Conservation (phyloP, 2,113 vertebrate species). For the Lophotis ruficrista region DNA sequence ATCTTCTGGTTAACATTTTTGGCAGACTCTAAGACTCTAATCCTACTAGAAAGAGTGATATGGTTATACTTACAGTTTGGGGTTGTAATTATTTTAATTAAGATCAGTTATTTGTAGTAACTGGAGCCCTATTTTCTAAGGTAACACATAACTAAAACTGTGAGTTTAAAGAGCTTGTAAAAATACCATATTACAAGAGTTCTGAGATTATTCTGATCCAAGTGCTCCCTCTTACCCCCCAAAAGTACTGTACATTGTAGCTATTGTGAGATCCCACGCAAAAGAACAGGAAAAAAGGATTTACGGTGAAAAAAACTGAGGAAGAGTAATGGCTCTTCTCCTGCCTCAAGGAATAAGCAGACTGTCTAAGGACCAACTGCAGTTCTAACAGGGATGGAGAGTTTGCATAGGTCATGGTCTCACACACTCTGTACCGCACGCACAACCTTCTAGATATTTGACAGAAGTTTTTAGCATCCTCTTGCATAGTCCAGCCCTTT, state of each 20-base stretch:
- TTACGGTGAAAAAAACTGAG: neutral
- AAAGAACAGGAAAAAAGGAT: neutral
- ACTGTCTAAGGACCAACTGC: neutral
- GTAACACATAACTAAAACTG: neutral
- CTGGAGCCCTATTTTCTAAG: neutral
- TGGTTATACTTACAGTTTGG: neutral
- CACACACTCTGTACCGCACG: accelerated
- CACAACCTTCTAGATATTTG: neutral
- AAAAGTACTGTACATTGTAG: neutral
- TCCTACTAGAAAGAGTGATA: neutral
- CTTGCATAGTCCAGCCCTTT: neutral
- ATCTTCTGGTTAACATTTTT: neutral
- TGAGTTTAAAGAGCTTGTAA: neutral
- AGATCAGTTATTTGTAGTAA: neutral
- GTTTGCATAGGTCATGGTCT: neutral
- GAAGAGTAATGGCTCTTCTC: neutral
- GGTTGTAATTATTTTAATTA: neutral
- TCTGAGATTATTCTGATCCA: neutral
- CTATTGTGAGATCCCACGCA: neutral
- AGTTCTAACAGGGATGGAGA: neutral
- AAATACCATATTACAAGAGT: neutral
- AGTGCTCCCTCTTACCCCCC: neutral
- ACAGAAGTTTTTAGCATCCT: neutral
- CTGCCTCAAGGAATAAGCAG: neutral
- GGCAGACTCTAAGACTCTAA: neutral